Evolutionary conservation across 2,113 vertebrate species (phyloP).

Genomic region (Hemicordylus capensis): DNA sequence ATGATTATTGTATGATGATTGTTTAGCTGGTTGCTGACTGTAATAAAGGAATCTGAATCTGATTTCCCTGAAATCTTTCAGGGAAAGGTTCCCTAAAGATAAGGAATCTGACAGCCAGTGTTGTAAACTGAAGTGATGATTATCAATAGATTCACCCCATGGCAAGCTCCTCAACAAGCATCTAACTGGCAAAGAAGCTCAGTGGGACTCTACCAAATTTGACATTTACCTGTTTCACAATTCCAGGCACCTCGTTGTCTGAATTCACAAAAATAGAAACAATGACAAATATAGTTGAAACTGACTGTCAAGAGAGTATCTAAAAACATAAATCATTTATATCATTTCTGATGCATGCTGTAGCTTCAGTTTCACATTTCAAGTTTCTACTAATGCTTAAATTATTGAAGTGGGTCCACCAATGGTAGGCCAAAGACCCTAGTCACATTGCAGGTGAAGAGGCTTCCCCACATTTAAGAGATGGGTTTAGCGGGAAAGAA

Average conservation of each 20-base stretch:
- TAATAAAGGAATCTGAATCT: too few species aligned
- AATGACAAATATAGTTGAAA: not conserved
- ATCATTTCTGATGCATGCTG: conserved; percentile 3
- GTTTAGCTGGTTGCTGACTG: too few species aligned
- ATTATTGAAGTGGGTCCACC: too few species aligned
- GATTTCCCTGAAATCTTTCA: too few species aligned
- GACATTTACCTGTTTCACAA: not conserved
- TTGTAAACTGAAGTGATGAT: not conserved
- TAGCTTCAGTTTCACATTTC: conserved; percentile 17
- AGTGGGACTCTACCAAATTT: not conserved
- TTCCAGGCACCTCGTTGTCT: not conserved
- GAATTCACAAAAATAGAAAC: not conserved
- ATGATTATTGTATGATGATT: too few species aligned
- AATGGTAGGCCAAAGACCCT: not conserved
- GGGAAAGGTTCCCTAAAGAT: not conserved
- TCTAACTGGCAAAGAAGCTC: not conserved
- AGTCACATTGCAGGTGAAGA: not conserved
- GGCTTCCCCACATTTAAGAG: not conserved
- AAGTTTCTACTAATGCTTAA: too few species aligned
- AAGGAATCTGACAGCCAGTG: not conserved
- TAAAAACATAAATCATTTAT: conserved; percentile 10
- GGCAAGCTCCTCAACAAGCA: not conserved
- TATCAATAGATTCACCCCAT: too few species aligned
- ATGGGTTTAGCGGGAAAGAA: not conserved
- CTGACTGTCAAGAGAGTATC: conserved; percentile 12